Percentiles rank a stretch among this genome's conserved stretches.
These are phyloP conservation scores for Heteractis magnifica DNA, from an alignment of 92 coral and sea anemone species.

Conservation along the genomic window DNA sequence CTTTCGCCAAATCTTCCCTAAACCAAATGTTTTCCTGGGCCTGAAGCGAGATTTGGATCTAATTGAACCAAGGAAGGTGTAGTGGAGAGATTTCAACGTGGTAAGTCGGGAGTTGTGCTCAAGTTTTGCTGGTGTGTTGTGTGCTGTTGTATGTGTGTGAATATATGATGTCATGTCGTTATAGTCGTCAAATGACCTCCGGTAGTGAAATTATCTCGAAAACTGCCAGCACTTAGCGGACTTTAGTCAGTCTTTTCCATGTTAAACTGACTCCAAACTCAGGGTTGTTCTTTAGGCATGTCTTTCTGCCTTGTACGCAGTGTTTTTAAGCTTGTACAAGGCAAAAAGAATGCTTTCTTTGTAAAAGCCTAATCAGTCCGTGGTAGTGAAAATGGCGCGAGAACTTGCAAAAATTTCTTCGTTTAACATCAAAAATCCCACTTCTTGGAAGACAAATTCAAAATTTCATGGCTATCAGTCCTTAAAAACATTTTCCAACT, in stretches of 20 bases:
- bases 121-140: slow-evolving; percentile 17
- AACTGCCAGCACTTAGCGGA: slow-evolving; percentile 49
- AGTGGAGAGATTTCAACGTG: slow-evolving; percentile 7
- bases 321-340: background rate
- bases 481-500: background rate
- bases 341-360: slow-evolving; percentile 31
- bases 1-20: slow-evolving; percentile 11
- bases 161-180: slow-evolving; percentile 50
- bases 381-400: slow-evolving; percentile 29
- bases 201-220: slow-evolving; percentile 49
- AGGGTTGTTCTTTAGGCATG: background rate
- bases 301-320: background rate
- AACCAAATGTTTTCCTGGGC: slow-evolving; percentile 8
- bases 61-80: background rate
- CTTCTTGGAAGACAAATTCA: background rate
- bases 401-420: slow-evolving; percentile 22
- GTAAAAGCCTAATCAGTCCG: slow-evolving; percentile 12
- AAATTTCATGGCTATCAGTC: background rate
- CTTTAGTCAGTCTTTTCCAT: slow-evolving; percentile 23
- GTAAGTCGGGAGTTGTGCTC: slow-evolving; percentile 19
- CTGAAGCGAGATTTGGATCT: background rate
- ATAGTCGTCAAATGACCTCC: slow-evolving; percentile 53
- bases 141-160: slow-evolving; percentile 49
- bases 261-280: background rate
- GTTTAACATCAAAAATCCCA: slow-evolving; percentile 11